phyloP scores from a whole-genome alignment of 2,797 vertebrate species.

The Kryptolebias ocellatus region DNA sequence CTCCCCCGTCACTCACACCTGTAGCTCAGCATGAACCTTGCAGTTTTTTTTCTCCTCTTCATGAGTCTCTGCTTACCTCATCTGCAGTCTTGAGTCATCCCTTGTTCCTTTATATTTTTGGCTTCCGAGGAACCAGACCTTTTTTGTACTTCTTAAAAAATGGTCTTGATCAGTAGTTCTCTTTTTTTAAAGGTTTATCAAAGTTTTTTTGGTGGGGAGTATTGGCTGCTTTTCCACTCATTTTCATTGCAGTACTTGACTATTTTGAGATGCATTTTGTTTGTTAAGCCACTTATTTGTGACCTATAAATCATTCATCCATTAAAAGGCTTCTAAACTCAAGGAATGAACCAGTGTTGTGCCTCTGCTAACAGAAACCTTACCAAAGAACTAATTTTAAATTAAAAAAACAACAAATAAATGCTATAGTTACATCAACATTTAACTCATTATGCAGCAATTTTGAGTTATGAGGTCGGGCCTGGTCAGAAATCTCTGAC shows the following conservation, averaged over 20 bases:
- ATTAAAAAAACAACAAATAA: no score
- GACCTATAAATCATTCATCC: no score
- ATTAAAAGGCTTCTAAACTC: neutral
- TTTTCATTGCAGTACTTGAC: neutral
- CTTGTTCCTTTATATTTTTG: neutral
- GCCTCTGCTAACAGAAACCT: no score
- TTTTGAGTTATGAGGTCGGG: no score
- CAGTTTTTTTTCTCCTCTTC: constrained; percentile 49
- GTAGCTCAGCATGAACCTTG: constrained; percentile 62
- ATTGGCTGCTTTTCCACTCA: neutral
- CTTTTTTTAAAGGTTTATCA: neutral
- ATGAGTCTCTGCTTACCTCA: constrained; percentile 10
- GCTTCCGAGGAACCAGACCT: neutral
- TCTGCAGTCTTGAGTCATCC: neutral
- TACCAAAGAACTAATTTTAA: no score
- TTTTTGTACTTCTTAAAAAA: neutral
- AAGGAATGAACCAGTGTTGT: neutral
- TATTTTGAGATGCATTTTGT: neutral
- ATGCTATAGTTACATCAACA: no score
- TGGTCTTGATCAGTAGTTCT: neutral
- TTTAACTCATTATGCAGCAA: no score
- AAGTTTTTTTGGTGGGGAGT: neutral
- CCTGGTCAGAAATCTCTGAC: no score
- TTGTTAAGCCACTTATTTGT: no score
- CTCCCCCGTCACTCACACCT: constrained; percentile 64